Evolutionary conservation across 2,113 vertebrate genomes (phyloP), one percentile per base, ranked within the genome.

Genomic region (Climacteris rufus): DNA sequence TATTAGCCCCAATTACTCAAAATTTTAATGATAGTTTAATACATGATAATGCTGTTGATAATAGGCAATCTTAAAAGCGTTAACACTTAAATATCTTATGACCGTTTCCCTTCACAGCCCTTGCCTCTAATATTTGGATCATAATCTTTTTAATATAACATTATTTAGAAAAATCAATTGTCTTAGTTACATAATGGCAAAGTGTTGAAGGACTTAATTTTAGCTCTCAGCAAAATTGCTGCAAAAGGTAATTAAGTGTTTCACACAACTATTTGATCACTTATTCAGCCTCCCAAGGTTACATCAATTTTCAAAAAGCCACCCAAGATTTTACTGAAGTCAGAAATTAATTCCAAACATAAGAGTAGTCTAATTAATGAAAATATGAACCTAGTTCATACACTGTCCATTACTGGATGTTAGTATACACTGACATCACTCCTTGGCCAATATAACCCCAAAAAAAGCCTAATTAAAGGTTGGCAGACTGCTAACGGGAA

Each of bases 121-220:
- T 94, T 98, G 98, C 96, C 94, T 98, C 91, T 96, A 98, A 96
- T 98, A 98, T 97, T 94, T 98, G 95, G 94, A 97, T 97, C 97
- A 98, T 98, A 98, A 98, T 98, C 97, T 96, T 97, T 98, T 97
- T 97, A 98, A 98, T 98, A 81, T 96, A 98, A 98, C 95, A 97
- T 97, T 98, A 98, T 98, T 98, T 98, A 98, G 97, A 97, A 98
- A 98, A 98, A 98, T 98, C 97, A 98, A 98, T 98, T 98, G 97
- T 98, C 98, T 98, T 98, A 86, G 94, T 98, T 98, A 97, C 82
- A 97, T 98, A 98, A 98, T 97, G 97, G 97, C 96, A 94, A 97
- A 97, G 80, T 97, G 94, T 94, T 96, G 90, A 97, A 97, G 95
- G 95, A 97, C 97, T 98, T 98, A 98, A 98, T 98, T 98, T 98